Conservation (phyloP, 1,140 invertebrate species). For the Drosophila ohnishii region DNA sequence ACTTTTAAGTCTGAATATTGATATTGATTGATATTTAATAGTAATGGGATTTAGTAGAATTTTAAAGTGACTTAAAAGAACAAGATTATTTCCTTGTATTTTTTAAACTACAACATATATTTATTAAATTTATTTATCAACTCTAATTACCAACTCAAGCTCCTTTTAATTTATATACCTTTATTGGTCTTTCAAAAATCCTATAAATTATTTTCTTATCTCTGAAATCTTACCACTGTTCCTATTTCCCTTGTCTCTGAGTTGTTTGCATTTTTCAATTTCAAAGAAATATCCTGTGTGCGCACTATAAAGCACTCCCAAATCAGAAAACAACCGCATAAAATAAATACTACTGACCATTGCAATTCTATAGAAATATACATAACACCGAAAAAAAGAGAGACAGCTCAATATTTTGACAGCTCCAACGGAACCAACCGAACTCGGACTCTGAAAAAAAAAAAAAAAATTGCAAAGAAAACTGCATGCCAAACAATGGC, state of each 20-base stretch:
- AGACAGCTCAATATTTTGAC: conserved; percentile 81
- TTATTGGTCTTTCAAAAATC: not conserved
- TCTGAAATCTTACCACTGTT: not conserved
- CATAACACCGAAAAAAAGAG: conserved; percentile 40
- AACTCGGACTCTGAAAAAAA: conserved; percentile 20
- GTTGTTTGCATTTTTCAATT: conserved; percentile 61
- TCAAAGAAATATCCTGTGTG: conserved; percentile 61
- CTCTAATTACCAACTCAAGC: not conserved
- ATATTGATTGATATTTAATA: too few species aligned
- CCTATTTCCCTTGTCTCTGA: conserved; percentile 5
- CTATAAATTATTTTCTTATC: conserved; percentile 1
- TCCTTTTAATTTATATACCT: not conserved
- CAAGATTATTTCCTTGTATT: not conserved
- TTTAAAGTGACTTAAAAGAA: too few species aligned
- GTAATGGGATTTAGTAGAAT: too few species aligned
- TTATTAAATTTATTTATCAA: not conserved
- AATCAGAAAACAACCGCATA: conserved; percentile 45
- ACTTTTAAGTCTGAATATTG: too few species aligned
- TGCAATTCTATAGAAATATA: conserved; percentile 54
- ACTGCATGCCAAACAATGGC: conserved; percentile 72
- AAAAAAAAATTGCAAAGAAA: conserved; percentile 20
- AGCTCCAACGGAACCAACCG: conserved; percentile 47
- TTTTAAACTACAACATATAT: not conserved
- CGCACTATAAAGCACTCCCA: conserved; percentile 54
- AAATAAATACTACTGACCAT: conserved; percentile 43